Conservation (phyloP, 2,797 vertebrate species). For the Bovichtus diacanthus region DNA sequence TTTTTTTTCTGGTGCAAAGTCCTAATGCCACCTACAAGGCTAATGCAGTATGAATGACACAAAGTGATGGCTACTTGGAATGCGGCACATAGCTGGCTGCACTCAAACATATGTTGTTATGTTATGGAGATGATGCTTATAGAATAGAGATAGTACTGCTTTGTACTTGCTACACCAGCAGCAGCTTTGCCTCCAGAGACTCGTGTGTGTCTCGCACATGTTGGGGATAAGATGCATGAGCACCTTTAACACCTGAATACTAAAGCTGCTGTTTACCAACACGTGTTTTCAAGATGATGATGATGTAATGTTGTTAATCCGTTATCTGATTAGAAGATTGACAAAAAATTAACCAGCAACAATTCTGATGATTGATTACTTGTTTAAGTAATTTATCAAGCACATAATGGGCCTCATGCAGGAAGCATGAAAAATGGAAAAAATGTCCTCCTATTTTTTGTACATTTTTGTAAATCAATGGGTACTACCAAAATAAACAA, state of each 20-base stretch:
- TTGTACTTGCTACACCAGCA: constrained; percentile 7
- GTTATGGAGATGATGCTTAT: constrained; percentile 31
- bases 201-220: neutral
- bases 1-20: constrained; percentile 3
- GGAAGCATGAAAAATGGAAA: too few relatives aligned
- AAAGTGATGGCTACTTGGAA: constrained; percentile 37
- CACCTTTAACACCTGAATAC: constrained; percentile 7
- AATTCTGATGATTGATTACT: neutral
- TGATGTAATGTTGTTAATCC: fast-evolving
- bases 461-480: too few relatives aligned
- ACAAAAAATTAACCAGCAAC: neutral
- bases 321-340: neutral
- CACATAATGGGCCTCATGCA: too few relatives aligned
- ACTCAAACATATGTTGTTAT: constrained; percentile 32
- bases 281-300: neutral
- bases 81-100: constrained; percentile 42
- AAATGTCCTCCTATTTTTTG: too few relatives aligned
- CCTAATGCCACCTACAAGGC: constrained; percentile 20
- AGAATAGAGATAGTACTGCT: constrained; percentile 36
- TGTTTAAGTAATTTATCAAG: neutral
- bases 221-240: constrained; percentile 14
- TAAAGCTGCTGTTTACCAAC: neutral
- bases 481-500: too few relatives aligned
- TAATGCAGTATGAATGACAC: constrained; percentile 29
- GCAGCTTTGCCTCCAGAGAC: constrained; percentile 39